A percentile compares a stretch with the other conserved stretches of the same genome.
phyloP scores from a whole-genome alignment of 1,140 invertebrate genomes.

The Venustaconcha ellipsiformis region DNA sequence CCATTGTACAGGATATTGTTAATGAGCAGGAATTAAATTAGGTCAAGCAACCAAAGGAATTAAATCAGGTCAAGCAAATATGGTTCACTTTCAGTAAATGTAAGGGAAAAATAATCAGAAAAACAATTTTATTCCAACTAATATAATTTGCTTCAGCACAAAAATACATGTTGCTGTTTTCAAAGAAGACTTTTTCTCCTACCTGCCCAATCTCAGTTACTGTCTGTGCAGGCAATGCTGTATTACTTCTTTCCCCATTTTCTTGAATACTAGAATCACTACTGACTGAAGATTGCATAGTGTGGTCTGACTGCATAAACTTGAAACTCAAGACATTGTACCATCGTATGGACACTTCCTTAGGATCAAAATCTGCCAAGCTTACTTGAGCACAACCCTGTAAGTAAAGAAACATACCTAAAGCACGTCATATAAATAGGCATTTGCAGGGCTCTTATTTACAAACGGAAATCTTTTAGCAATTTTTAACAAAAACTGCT shows the following conservation, averaged over 20 bases:
- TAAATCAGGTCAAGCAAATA: too few relatives aligned
- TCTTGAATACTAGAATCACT: conserved; percentile 33
- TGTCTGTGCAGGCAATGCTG: background rate
- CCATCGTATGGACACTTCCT: conserved; percentile 87
- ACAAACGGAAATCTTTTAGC: background rate
- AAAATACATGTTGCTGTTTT: too few relatives aligned
- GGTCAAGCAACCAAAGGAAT: too few relatives aligned
- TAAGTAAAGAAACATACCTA: conserved; percentile 39
- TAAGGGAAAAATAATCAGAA: too few relatives aligned
- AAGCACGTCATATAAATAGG: background rate
- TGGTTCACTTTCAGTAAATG: too few relatives aligned
- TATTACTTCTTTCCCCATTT: conserved; percentile 22
- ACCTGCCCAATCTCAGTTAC: too few relatives aligned
- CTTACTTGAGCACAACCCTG: conserved; percentile 96
- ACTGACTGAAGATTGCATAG: conserved; percentile 33
- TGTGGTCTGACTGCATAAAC: conserved; percentile 78
- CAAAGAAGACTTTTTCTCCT: too few relatives aligned
- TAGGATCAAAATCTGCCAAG: conserved; percentile 91
- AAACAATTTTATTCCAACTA: too few relatives aligned
- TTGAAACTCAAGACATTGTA: conserved; percentile 94
- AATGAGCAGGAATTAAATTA: too few relatives aligned
- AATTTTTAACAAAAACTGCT: background rate
- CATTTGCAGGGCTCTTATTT: background rate
- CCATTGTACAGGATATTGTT: too few relatives aligned
- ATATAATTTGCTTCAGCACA: too few relatives aligned